Base-by-base conservation (phyloP, 1,140 invertebrate species). In the Himalopsyche phryganea region DNA sequence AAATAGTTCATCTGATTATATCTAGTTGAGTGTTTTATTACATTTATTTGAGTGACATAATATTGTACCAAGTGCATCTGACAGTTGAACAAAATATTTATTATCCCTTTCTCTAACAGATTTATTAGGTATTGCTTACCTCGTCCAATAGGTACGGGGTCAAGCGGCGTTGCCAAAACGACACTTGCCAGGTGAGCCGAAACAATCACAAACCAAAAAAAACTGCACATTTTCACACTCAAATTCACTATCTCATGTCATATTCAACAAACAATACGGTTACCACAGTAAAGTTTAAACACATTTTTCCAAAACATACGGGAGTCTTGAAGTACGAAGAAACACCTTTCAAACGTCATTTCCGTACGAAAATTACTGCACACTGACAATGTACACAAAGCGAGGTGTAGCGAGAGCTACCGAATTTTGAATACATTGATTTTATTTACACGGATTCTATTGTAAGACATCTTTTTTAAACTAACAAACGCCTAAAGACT, bases 121-220 rank as follows among this genome's bases (percentile, higher is more conserved):
- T 28, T 28, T 28, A 28, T 28, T 5, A 28, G 23, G 23, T 28
- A 19, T 45, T 44, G 42, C 54, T 57, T 45, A 57, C 54, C 54
- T 57, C 54, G 46, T 57, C 54, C 54, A 44, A 57, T 57, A 57
- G 54, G 54, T 57, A 57, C 54, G 46, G 54, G 54, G 54, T 57
- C 54, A 57, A 57, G 54, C 54, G 54, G 54, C 54, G 54, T 57
- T 57, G 54, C 54, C 54, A 57, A 38, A 57, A 57, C 40, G 38
- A 13, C 40, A 28, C 11, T 40, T 15, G 47, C 47, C 54, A 57
- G 54, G 54, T 57, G 54, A 41, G 47, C 54, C 33, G 48, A 36
- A 38, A 50, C 54, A 57, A 57, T 50, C 38, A 46, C 40, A 36
- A 50, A 50, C 54, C 54, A 57, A 57, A 50, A 41, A 33, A 57